These are phyloP conservation scores for Synanthedon formicaeformis DNA, from an alignment of 2,888 invertebrate species.

Conservation along the genomic window DNA sequence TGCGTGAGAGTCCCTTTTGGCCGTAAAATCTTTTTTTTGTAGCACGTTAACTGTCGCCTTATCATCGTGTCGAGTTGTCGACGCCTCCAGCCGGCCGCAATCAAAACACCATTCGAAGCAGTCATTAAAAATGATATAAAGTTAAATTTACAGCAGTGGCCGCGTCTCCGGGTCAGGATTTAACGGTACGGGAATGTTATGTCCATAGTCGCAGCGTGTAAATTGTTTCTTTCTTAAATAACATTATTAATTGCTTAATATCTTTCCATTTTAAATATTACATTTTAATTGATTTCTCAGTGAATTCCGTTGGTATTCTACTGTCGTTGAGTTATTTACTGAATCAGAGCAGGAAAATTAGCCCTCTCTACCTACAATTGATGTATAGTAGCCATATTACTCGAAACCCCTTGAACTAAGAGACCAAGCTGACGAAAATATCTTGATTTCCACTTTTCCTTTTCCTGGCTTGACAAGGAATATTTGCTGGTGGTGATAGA, in stretches of 20 bases:
- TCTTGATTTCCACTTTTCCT: no score
- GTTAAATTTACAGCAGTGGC: slow-evolving; percentile 61
- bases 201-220: slow-evolving; percentile 45
- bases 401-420: no score
- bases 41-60: slow-evolving; percentile 57
- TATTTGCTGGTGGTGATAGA: no score
- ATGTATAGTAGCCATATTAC: no score
- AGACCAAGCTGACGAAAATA: no score
- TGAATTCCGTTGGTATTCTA: no score
- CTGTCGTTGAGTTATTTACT: no score
- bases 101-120: slow-evolving; percentile 66
- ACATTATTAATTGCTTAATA: slow-evolving; percentile 14
- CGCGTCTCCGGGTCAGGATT: slow-evolving; percentile 34
- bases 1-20: slow-evolving; percentile 44
- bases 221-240: slow-evolving; percentile 51
- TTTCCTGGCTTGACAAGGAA: no score
- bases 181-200: slow-evolving; percentile 60
- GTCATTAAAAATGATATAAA: slow-evolving; percentile 70
- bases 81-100: slow-evolving; percentile 67
- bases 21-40: slow-evolving; percentile 61
- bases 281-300: no score
- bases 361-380: no score
- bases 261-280: no score
- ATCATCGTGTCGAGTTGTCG: slow-evolving; percentile 69
- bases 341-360: no score